Evolutionary conservation across 2,113 vertebrate species (phyloP), one percentile per base, ranked within the genome.

Genomic region (Sceloporus undulatus): DNA sequence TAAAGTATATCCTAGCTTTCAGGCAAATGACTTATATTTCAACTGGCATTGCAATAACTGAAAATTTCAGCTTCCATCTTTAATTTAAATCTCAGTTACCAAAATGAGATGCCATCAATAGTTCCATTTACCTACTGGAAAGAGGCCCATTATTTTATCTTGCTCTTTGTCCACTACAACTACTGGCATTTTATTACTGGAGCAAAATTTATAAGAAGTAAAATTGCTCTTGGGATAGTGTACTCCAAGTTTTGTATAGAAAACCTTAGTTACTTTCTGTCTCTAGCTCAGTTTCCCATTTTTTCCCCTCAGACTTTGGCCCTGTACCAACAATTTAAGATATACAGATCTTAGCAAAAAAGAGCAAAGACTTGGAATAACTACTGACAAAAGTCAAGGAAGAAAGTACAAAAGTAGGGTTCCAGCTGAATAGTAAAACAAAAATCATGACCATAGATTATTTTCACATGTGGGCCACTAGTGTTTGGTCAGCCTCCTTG

Each of bases 111-210:
- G 25, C 25, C 5, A 66, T 27, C 9, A 66, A 70, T 1, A 34
- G 62, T 77, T 0, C 0, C 65, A 68, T 87, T 18, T 74, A 70
- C 23, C 80, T 65, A 27, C 70, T 11, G 25, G 42, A 7, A 79
- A 42, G 68, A 27, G 82, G 25, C 75, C 5, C 3, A 68, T 42
- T 34, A 87, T 27, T 52, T 62, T 87, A 83, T 79, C 74, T 83
- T 73, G 13, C 0, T 0, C 79, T n/a, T 42, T 10, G 0, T 48
- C 0, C 9, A 56, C 27, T 56, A 14, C 27, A n/a, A 59, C 52
- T 78, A 73, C 25, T 66, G 25, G 81, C 23, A 34, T 19, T 59
- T 48, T 85, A 34, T 1, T 70, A 74, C 5, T 19, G 29, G 40
- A 76, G 78, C 85, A 79, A 68, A 9, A 10, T 70, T 86, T 54